phyloP scores from a whole-genome alignment of 2,113 vertebrate species.

The Mormyrus iriodes region DNA sequence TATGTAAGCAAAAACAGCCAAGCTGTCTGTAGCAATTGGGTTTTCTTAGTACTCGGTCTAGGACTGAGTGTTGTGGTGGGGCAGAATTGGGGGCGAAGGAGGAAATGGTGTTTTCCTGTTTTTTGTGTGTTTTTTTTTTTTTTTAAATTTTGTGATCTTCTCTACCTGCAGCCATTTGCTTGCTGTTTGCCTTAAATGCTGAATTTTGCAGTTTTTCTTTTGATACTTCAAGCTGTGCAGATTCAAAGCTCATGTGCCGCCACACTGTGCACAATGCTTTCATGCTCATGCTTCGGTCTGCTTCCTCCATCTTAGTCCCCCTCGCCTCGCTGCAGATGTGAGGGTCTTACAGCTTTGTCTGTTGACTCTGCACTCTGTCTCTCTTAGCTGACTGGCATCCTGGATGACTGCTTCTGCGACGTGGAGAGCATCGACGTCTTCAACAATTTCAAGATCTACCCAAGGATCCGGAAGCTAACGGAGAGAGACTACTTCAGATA shows the following conservation, averaged over 20 bases:
- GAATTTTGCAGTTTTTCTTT: background rate
- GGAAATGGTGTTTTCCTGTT: background rate
- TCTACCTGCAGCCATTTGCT: background rate
- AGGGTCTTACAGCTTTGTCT: background rate
- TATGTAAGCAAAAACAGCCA: background rate
- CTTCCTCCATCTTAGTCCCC: background rate
- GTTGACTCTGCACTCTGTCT: background rate
- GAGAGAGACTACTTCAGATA: constrained; percentile 94
- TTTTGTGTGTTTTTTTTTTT: background rate
- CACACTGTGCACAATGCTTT: background rate
- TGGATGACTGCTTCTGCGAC: constrained; percentile 95
- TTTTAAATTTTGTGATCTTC: background rate
- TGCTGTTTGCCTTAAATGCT: background rate
- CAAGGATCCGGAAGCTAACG: constrained; percentile 78
- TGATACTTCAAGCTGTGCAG: background rate
- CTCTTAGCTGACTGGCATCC: constrained; percentile 78
- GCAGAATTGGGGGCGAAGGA: background rate
- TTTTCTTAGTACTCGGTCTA: background rate
- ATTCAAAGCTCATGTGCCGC: background rate
- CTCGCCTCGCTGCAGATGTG: background rate
- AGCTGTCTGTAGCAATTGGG: background rate
- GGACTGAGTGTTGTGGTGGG: background rate
- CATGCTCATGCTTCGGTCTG: background rate
- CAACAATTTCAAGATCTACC: constrained; percentile 93
- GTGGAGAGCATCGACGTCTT: constrained; percentile 94